Conservation (phyloP, 35 echinoderm and acorn worm genomes). For the Eucidaris tribuloides region DNA sequence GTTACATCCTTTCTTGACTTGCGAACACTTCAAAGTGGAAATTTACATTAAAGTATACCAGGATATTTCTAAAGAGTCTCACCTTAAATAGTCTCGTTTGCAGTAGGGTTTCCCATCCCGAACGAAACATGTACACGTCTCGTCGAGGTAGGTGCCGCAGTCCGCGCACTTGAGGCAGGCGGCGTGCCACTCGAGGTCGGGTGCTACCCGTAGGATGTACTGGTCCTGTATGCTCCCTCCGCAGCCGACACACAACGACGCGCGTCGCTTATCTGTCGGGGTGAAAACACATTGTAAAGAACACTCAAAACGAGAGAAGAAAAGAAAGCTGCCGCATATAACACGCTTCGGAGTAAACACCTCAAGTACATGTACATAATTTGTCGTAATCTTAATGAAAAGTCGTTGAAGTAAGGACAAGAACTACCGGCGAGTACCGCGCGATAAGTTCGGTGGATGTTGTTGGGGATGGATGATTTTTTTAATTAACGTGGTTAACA, state of each 20-base stretch:
- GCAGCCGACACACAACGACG: constrained; percentile 95
- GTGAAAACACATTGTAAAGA: background rate
- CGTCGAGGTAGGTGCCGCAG: constrained; percentile 86
- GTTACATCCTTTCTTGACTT: no score
- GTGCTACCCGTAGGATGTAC: constrained; percentile 97
- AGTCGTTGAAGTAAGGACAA: background rate
- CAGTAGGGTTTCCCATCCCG: constrained; percentile 98
- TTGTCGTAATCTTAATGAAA: no score
- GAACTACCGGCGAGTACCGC: no score
- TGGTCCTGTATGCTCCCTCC: constrained; percentile 95
- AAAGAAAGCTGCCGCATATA: background rate
- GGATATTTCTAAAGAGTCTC: no score
- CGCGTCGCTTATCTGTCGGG: constrained; percentile 46
- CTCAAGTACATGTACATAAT: no score
- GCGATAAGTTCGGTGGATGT: background rate
- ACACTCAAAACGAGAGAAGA: background rate
- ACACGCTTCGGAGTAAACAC: background rate
- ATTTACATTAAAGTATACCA: no score
- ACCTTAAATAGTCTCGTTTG: constrained; percentile 99
- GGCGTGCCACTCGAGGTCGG: constrained; percentile 98
- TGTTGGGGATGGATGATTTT: no score
- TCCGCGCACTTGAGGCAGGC: constrained; percentile 96
- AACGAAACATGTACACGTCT: constrained; percentile 98
- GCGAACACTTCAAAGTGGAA: no score
- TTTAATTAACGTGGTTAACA: no score